These are phyloP conservation scores for Lasioglossum pauxillum DNA, from an alignment of 2,888 invertebrate genomes.

Conservation along the genomic window DNA sequence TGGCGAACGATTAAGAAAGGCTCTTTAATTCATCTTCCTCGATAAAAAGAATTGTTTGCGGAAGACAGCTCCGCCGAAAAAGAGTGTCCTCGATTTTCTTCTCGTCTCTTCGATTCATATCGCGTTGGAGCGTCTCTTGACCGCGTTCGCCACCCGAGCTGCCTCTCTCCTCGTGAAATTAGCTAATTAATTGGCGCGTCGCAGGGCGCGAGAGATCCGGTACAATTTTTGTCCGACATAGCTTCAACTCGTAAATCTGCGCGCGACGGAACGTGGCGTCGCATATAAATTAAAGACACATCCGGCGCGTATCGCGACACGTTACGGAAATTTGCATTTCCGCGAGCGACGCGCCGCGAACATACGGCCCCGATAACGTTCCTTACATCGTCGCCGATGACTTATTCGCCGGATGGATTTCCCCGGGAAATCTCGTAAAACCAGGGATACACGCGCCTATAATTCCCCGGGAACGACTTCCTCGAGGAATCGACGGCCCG, in stretches of 20 bases:
- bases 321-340: constrained; percentile 59
- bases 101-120: not conserved
- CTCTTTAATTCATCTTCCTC: constrained; percentile 4
- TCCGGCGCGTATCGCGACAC: constrained; percentile 54
- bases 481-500: constrained; percentile 1
- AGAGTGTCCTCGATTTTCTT: not conserved
- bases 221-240: not conserved
- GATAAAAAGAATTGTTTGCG: not conserved
- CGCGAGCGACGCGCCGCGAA: constrained; percentile 26
- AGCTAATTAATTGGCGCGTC: constrained; percentile 45
- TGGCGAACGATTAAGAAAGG: not conserved
- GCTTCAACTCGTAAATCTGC: constrained; percentile 34
- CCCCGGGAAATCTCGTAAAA: constrained; percentile 21
- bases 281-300: constrained; percentile 66
- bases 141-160: not conserved
- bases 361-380: constrained; percentile 46
- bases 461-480: constrained; percentile 24
- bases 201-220: not conserved
- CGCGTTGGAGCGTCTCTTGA: not conserved
- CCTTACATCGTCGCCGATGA: constrained; percentile 49
- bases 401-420: constrained; percentile 8
- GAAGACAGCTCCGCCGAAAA: not conserved
- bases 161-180: constrained; percentile 6
- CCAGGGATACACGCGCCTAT: constrained; percentile 14
- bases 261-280: constrained; percentile 7